Base-by-base conservation (phyloP, 2,888 invertebrate species). In the Isoperla grammatica region DNA sequence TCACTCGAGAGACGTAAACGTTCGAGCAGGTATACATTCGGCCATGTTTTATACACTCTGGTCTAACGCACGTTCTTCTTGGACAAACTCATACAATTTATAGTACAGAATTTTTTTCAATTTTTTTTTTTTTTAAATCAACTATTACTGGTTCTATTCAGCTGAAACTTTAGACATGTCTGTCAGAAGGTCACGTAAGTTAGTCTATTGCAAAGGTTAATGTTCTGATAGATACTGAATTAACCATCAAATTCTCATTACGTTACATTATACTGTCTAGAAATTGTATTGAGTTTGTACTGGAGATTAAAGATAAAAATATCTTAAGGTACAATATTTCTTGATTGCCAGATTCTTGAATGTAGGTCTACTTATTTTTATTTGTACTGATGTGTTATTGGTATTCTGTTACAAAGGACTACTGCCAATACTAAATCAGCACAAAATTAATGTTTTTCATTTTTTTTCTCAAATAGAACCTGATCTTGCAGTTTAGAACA, bases 1-100 rank as follows among this genome's bases (percentile, higher is more conserved):
- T 69, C 87, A 92, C 71, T 95, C 95, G 53, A 82, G 94, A 57
- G 92, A 93, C 75, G 93, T 95, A 72, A 91, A 94, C 77, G 94
- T 96, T 56, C 81, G 94, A 79, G 95, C 95, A 76, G 96, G 96
- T 96, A 82, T 83, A 83, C 75, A 17, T 35, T 58, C 42, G 5
- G 3, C n/a, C 42, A 40, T 19, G 9, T 57, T 13, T 56, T 37
- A 53, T 19, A 35, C 13, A 55, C 39, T 56, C 39, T 22, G 29
- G 49, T 40, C 40, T 13, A 29, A 12, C 48, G 56, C 29, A 17
- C 23, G 4, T 1, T 23, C 20, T 35, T 23, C 17, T 62, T n/a
- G n/a, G n/a, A n/a, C n/a, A n/a, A n/a, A n/a, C n/a, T n/a, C n/a
- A n/a, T n/a, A n/a, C 13, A 29, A 39, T 55, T 3, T 39, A n/a